Base-by-base conservation (phyloP, 1,140 invertebrate species). In the Sinonovacula constricta region DNA sequence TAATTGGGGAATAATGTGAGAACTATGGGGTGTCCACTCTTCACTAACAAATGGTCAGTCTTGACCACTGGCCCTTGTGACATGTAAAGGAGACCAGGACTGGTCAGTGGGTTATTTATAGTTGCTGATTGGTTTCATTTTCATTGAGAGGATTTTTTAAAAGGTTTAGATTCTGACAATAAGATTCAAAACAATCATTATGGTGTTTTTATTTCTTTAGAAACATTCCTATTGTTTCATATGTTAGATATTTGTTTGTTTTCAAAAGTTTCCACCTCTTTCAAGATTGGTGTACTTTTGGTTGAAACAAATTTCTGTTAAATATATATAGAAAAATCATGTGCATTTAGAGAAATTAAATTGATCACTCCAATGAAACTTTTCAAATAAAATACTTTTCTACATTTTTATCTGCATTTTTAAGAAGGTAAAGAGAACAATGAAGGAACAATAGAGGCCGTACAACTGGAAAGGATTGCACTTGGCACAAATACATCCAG, bases 1-100 rank as follows among this genome's bases (percentile, higher is more conserved):
- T 76, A 76, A 76, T 76, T 76, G 72, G 45, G 45, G 51, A 76
- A 76, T 76, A 67, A 76, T 76, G 72, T 76, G 62, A 65, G 72
- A 66, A 66, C 72, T 49, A 76, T 76, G 63, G 72, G 62, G 53
- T 76, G 62, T 65, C 63, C 22, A 22, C 63, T 57, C 33, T 67
- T 59, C 22, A 24, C 24, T n/a, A n/a, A 57, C 63, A 76, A 76
- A 65, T 26, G 62, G 18, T 34, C 49, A 54, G 49, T 59, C 49
- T 67, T 76, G 63, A 67, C 72, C 62, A 59, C n/a, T n/a, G n/a
- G n/a, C 51, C 33, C 39, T 57, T 54, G 26, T 28, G 24, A 63
- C 10, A 18, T 36, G n/a, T 33, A 15, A 33, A 33, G n/a, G n/a
- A 7, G 28, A 65, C 62, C n/a, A 36, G 30, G 26, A 31, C 26